Evolutionary conservation across 2,888 invertebrate species (phyloP).

Genomic region (Aporophyla lueneburgensis): DNA sequence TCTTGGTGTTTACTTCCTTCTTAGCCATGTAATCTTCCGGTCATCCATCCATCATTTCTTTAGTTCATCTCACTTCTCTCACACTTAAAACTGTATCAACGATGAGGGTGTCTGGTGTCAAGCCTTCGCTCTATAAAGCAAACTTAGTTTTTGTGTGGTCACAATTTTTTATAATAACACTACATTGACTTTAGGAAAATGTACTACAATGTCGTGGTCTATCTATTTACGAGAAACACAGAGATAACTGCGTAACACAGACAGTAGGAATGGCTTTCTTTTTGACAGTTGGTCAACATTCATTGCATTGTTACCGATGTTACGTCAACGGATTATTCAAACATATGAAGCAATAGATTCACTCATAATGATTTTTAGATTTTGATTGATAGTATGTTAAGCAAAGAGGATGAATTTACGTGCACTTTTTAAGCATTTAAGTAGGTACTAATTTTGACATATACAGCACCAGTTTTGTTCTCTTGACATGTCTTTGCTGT

Average conservation of each 20-base stretch:
- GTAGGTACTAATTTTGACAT: neutral
- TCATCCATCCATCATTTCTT: conserved; percentile 22
- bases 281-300: no score
- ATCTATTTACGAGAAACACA: neutral
- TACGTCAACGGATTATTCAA: no score
- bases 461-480: neutral
- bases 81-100: neutral
- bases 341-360: no score
- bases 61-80: neutral
- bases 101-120: neutral
- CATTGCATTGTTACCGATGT: no score
- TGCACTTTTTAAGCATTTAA: neutral
- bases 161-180: neutral
- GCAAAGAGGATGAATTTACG: neutral
- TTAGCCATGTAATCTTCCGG: neutral
- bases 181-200: neutral
- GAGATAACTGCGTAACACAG: no score
- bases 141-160: neutral
- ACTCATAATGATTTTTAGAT: no score
- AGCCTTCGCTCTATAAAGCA: neutral
- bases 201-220: neutral
- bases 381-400: no score
- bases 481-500: neutral
- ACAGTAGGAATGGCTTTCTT: no score
- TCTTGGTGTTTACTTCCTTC: conserved; percentile 31